Conservation (phyloP, 2,797 vertebrate genomes). For the Australoheros facetus region DNA sequence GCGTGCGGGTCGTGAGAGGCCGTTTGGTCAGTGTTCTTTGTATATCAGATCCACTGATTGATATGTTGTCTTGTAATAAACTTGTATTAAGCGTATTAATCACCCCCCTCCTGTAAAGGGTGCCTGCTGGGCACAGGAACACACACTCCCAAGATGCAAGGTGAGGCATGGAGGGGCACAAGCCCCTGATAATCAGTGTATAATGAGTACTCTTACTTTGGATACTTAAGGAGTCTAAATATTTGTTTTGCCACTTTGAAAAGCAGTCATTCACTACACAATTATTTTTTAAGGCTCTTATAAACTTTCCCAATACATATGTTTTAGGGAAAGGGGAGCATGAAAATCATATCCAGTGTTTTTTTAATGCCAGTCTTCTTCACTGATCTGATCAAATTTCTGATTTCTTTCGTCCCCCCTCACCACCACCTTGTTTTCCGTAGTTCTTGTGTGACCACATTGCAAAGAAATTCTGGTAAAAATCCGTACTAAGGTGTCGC, state of each 20-base stretch:
- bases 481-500: neutral
- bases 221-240: neutral
- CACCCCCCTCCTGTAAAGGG: too few species aligned
- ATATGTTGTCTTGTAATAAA: neutral
- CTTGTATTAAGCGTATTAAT: neutral
- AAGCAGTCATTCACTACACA: neutral
- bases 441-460: too few species aligned
- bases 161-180: neutral
- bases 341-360: too few species aligned
- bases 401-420: too few species aligned
- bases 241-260: neutral
- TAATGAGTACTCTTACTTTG: neutral
- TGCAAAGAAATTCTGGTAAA: too few species aligned
- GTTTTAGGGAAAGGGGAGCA: too few species aligned
- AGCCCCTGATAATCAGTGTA: neutral
- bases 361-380: too few species aligned
- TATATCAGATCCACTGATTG: neutral
- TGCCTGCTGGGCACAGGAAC: neutral
- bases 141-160: neutral
- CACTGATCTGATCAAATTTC: too few species aligned
- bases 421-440: too few species aligned
- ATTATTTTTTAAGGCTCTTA: neutral
- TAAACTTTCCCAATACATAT: too few species aligned
- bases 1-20: slow-evolving; percentile 21
- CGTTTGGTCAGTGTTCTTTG: slow-evolving; percentile 22